These are phyloP conservation scores for Jordanella pulchra DNA, from an alignment of 2,797 vertebrate genomes.

Conservation along the genomic window DNA sequence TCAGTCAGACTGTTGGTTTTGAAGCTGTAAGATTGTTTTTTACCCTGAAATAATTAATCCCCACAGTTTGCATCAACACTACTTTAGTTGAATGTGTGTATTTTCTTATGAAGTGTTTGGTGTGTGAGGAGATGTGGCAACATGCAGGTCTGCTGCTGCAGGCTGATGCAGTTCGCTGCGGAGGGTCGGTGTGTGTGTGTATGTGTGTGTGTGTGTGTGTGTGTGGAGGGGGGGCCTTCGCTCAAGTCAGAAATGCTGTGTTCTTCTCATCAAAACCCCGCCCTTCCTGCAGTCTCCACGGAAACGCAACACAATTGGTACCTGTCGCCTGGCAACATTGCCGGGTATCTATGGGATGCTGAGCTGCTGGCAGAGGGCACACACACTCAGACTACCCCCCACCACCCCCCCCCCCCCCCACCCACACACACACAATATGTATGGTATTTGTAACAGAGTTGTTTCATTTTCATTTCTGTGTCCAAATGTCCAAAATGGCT, in stretches of 20 bases:
- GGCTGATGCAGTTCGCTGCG: constrained; percentile 14
- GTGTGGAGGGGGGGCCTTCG: background rate
- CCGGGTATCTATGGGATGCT: constrained; percentile 73
- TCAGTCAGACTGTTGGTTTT: background rate
- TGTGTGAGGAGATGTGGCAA: background rate
- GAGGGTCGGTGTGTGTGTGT: constrained; percentile 21
- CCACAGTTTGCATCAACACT: background rate
- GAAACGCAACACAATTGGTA: constrained; percentile 80
- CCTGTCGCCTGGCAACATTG: constrained; percentile 82
- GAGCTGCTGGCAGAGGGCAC: constrained; percentile 52
- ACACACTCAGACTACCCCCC: constrained; percentile 9
- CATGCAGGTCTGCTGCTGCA: constrained; percentile 20
- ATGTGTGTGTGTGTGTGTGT: constrained; percentile 19
- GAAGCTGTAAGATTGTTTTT: background rate
- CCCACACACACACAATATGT: background rate
- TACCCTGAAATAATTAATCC: constrained; percentile 3
- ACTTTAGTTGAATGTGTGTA: background rate
- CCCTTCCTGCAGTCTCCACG: constrained; percentile 70
- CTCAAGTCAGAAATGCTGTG: constrained; percentile 66
- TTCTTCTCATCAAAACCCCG: constrained; percentile 75
- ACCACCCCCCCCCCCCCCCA: background rate
- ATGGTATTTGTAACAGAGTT: constrained; percentile 39
- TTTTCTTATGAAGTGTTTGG: constrained; percentile 9
- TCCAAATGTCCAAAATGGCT: constrained; percentile 10
- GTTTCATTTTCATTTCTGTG: constrained; percentile 24